A percentile compares a stretch with the other conserved stretches of the same genome.
Conservation (phyloP, 2,888 invertebrate genomes). For the Alcis repandata region DNA sequence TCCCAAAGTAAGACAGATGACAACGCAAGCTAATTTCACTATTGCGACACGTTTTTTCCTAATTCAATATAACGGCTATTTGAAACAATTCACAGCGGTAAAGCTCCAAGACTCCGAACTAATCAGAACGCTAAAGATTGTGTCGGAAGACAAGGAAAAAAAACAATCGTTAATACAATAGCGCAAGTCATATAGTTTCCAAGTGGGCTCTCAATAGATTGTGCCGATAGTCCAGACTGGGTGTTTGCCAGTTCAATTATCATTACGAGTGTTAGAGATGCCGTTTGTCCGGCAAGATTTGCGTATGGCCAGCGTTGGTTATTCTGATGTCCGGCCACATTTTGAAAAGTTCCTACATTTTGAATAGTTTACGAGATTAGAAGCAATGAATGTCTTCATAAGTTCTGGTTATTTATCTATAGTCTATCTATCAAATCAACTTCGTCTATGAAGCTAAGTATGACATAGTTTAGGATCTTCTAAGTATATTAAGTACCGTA, state of each 20-base stretch:
- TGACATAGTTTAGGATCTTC: too few species aligned
- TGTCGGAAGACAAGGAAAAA: conserved; percentile 84
- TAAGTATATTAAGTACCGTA: too few species aligned
- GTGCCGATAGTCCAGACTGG: conserved; percentile 79
- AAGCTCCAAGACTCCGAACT: conserved; percentile 72
- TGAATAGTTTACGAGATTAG: too few species aligned
- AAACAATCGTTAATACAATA: conserved; percentile 83
- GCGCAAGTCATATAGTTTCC: conserved; percentile 84
- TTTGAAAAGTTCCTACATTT: too few species aligned
- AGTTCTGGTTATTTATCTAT: too few species aligned
- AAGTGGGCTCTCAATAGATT: conserved; percentile 77
- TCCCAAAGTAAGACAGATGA: conserved; percentile 22
- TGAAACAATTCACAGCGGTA: conserved; percentile 84
- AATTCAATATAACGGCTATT: conserved; percentile 72
- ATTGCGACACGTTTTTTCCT: conserved; percentile 43
- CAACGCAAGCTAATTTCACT: conserved; percentile 3
- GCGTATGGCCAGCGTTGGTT: too few species aligned
- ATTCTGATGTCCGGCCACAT: too few species aligned
- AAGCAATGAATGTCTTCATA: too few species aligned
- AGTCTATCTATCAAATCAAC: too few species aligned
- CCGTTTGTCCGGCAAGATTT: neutral
- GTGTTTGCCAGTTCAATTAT: conserved; percentile 87
- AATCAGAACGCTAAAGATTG: conserved; percentile 86
- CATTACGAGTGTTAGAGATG: conserved; percentile 76
- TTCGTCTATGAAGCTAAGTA: too few species aligned